A percentile compares a stretch with the other conserved stretches of the same genome.
phyloP scores from a whole-genome alignment of 2,888 invertebrate species.

The Erpobdella octoculata region DNA sequence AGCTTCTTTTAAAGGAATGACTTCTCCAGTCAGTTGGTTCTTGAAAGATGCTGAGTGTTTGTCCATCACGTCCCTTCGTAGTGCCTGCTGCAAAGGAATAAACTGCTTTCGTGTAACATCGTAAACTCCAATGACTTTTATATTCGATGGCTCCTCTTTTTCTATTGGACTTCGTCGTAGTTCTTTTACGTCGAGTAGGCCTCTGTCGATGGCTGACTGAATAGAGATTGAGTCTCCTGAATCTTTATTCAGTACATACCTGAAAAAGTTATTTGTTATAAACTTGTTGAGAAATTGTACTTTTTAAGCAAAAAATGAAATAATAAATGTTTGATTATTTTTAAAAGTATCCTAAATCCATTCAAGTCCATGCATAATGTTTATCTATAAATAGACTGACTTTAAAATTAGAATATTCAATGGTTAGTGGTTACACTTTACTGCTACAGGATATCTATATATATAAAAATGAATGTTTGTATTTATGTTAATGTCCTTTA shows the following conservation, averaged over 20 bases:
- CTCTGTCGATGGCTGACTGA: slow-evolving; percentile 36
- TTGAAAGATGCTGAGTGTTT: slow-evolving; percentile 39
- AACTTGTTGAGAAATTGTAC: not conserved
- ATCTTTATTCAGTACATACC: slow-evolving; percentile 34
- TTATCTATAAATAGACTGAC: too few species aligned
- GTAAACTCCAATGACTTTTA: not conserved
- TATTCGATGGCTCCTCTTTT: not conserved
- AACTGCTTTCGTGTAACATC: not conserved
- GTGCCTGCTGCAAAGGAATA: slow-evolving; percentile 42
- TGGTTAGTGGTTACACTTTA: too few species aligned
- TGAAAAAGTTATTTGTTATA: not conserved
- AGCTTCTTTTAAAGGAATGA: not conserved
- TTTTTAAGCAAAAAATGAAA: not conserved
- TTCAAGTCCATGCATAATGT: too few species aligned
- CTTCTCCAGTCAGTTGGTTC: not conserved
- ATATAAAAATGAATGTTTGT: too few species aligned
- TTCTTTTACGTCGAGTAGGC: slow-evolving; percentile 34
- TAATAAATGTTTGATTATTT: too few species aligned
- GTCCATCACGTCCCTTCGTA: slow-evolving; percentile 45
- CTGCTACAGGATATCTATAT: too few species aligned
- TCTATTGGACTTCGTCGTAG: slow-evolving; percentile 8
- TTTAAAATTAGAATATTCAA: too few species aligned
- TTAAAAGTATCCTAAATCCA: too few species aligned
- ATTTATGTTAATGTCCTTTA: too few species aligned
- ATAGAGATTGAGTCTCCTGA: slow-evolving; percentile 36